Conservation (phyloP, 2,888 invertebrate genomes). For the Aspidiotus destructor region DNA sequence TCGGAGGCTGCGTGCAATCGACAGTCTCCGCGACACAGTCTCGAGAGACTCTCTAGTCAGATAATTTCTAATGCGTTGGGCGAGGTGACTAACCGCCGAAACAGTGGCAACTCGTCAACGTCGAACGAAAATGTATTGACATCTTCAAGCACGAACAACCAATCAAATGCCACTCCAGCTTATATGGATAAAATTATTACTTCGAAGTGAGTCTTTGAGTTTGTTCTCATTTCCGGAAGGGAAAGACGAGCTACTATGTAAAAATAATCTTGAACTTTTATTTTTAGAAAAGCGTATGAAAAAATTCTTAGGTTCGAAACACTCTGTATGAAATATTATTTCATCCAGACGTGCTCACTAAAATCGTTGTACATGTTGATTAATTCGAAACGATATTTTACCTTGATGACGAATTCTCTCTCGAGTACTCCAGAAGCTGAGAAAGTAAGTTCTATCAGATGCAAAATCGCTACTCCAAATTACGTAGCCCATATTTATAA, state of each 20-base stretch:
- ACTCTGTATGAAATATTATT: slow-evolving; percentile 45
- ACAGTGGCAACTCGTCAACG: slow-evolving; percentile 9
- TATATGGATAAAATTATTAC: slow-evolving; percentile 21
- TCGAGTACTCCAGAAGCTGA: neutral
- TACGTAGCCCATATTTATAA: too few relatives aligned
- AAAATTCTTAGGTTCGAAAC: slow-evolving; percentile 45
- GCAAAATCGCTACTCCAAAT: too few relatives aligned
- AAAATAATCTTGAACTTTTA: neutral
- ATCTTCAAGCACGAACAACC: neutral
- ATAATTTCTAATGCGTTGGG: slow-evolving; percentile 22
- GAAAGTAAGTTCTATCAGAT: too few relatives aligned
- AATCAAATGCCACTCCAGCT: neutral
- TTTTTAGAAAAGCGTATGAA: slow-evolving; percentile 32
- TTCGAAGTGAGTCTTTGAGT: slow-evolving; percentile 17
- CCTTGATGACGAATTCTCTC: slow-evolving; percentile 21
- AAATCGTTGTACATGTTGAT: slow-evolving; percentile 48
- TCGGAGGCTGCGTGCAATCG: slow-evolving; percentile 1
- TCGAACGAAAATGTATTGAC: neutral
- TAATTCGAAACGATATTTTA: slow-evolving; percentile 17
- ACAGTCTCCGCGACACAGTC: slow-evolving; percentile 22
- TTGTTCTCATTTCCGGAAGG: neutral
- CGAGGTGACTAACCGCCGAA: slow-evolving; percentile 22
- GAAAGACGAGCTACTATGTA: too few relatives aligned
- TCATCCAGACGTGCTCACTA: slow-evolving; percentile 50
- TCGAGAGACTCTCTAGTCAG: slow-evolving; percentile 22